phyloP scores from a whole-genome alignment of 2,888 invertebrate species.

The Pachymerium ferrugineum region DNA sequence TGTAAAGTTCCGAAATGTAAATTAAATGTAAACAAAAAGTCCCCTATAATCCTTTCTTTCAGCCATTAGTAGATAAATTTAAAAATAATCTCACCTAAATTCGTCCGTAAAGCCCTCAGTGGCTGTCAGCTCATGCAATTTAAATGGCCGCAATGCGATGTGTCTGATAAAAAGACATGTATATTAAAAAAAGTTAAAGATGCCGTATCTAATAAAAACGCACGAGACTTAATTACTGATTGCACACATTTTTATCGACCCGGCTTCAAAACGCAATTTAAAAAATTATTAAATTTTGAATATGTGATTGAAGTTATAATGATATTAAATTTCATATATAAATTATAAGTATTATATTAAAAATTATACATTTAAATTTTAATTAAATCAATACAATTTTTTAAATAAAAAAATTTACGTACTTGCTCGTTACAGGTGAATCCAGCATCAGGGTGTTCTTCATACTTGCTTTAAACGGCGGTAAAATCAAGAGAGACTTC shows the following conservation, averaged over 20 bases:
- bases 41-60: background rate
- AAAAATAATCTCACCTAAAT: constrained; percentile 2
- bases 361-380: too few relatives aligned
- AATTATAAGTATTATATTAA: too few relatives aligned
- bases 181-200: background rate
- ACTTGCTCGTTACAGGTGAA: background rate
- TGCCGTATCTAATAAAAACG: too few relatives aligned
- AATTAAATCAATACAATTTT: background rate
- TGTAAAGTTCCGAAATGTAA: too few relatives aligned
- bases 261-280: too few relatives aligned
- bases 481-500: background rate
- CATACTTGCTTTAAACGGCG: background rate
- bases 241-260: too few relatives aligned
- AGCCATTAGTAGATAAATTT: background rate
- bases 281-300: too few relatives aligned
- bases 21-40: background rate
- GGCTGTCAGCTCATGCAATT: background rate
- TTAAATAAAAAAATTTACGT: background rate
- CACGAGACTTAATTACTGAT: too few relatives aligned
- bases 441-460: background rate
- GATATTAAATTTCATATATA: too few relatives aligned
- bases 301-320: too few relatives aligned
- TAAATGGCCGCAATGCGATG: background rate
- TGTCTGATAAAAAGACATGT: background rate
- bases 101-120: background rate